Percentiles rank a stretch among this genome's conserved stretches.
Evolutionary conservation across 1,140 invertebrate genomes (phyloP).

Genomic region (Drosophila bocki): DNA sequence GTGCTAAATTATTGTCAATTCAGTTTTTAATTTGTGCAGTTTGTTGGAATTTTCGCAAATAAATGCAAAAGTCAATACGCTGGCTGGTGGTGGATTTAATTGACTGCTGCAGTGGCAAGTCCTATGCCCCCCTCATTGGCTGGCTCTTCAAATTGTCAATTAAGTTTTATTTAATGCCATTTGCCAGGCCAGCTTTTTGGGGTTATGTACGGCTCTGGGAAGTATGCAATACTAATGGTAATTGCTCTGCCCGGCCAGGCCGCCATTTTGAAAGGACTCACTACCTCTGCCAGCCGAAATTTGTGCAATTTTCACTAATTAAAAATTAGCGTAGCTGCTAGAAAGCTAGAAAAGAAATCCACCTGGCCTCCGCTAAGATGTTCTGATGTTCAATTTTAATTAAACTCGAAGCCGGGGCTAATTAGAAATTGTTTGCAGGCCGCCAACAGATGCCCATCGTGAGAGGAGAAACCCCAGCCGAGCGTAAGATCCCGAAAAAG

Average conservation of each 20-base stretch:
- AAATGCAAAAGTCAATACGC: slow-evolving; percentile 74
- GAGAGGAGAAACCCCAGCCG: background rate
- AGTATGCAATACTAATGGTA: slow-evolving; percentile 78
- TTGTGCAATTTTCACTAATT: slow-evolving; percentile 78
- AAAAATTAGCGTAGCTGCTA: slow-evolving; percentile 67
- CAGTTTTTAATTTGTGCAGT: slow-evolving; percentile 79
- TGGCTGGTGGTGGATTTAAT: slow-evolving; percentile 59
- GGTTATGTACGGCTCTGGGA: slow-evolving; percentile 60
- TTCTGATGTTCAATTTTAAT: slow-evolving; percentile 74
- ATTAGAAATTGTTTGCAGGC: slow-evolving; percentile 72
- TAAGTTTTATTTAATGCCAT: slow-evolving; percentile 84
- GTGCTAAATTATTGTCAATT: slow-evolving; percentile 82
- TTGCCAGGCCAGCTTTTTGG: slow-evolving; percentile 69
- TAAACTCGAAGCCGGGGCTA: slow-evolving; percentile 69
- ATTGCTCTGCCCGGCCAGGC: slow-evolving; percentile 44
- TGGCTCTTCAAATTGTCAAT: slow-evolving; percentile 80
- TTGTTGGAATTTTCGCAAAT: slow-evolving; percentile 71
- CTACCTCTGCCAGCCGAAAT: slow-evolving; percentile 5
- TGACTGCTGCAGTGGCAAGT: slow-evolving; percentile 66
- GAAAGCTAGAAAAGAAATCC: slow-evolving; percentile 50
- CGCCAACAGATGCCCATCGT: slow-evolving; percentile 58
- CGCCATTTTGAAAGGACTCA: slow-evolving; percentile 66
- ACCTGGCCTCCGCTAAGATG: slow-evolving; percentile 56
- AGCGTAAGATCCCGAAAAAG: slow-evolving; percentile 51
- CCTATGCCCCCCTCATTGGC: background rate